These are phyloP conservation scores for Coenonympha glycerion DNA, from an alignment of 2,888 invertebrate genomes.

Conservation along the genomic window DNA sequence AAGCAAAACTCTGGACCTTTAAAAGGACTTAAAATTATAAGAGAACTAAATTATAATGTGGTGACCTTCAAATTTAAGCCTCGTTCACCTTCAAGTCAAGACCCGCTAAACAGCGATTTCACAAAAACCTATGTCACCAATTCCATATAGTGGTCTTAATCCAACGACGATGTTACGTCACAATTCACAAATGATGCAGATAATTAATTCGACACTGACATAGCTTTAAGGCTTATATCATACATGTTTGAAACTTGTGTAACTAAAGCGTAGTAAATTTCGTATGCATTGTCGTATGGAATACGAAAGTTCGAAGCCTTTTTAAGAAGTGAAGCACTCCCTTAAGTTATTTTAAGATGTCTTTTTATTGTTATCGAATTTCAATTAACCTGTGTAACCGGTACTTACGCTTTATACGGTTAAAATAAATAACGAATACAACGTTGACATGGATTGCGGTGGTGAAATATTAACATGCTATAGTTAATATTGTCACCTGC, in stretches of 20 bases:
- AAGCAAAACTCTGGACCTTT: too few relatives aligned
- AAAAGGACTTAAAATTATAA: too few relatives aligned
- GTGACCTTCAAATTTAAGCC: neutral
- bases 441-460: neutral
- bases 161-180: constrained; percentile 6
- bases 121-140: neutral
- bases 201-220: constrained; percentile 10
- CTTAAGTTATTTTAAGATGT: neutral
- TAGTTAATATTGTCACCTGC: neutral
- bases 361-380: too few relatives aligned
- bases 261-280: neutral
- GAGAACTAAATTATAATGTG: too few relatives aligned
- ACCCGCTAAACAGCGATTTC: neutral
- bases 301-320: neutral
- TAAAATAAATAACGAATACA: neutral
- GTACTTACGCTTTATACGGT: neutral
- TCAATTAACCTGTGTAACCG: neutral
- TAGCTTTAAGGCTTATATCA: neutral
- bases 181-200: constrained; percentile 2
- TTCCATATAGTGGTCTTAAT: neutral
- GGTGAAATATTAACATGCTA: constrained; percentile 1
- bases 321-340: too few relatives aligned
- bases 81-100: neutral
- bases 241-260: neutral
- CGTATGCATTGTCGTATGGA: neutral